phyloP scores from a whole-genome alignment of 2,797 vertebrate species.

The Eurystomus glaucurus region DNA sequence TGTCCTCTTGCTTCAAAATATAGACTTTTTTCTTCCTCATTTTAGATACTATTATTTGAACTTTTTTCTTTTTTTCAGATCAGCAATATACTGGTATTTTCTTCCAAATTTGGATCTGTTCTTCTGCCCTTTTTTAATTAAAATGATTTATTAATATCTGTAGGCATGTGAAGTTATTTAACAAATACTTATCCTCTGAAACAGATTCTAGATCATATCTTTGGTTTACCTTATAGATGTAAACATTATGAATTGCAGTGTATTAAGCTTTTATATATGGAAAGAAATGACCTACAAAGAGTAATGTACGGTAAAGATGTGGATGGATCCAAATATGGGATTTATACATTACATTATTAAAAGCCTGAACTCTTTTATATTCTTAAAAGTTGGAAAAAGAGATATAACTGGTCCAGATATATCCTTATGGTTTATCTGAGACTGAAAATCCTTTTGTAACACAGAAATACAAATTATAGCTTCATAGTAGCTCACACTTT shows the following conservation, averaged over 20 bases:
- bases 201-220: background rate
- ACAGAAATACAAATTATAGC: background rate
- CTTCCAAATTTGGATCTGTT: background rate
- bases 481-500: background rate
- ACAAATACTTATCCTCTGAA: background rate
- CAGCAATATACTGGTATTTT: background rate
- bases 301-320: background rate
- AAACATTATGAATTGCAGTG: background rate
- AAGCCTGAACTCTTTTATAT: background rate
- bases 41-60: background rate
- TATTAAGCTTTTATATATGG: background rate
- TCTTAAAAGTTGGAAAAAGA: background rate
- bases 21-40: rapidly evolving
- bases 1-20: background rate
- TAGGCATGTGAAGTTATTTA: background rate
- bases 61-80: background rate
- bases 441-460: background rate
- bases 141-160: background rate
- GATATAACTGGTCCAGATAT: background rate
- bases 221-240: background rate
- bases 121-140: background rate
- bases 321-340: background rate
- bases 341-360: background rate
- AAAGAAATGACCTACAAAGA: background rate
- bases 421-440: background rate